These are phyloP conservation scores for Thymallus thymallus DNA, from an alignment of 2,113 vertebrate species.

Conservation along the genomic window DNA sequence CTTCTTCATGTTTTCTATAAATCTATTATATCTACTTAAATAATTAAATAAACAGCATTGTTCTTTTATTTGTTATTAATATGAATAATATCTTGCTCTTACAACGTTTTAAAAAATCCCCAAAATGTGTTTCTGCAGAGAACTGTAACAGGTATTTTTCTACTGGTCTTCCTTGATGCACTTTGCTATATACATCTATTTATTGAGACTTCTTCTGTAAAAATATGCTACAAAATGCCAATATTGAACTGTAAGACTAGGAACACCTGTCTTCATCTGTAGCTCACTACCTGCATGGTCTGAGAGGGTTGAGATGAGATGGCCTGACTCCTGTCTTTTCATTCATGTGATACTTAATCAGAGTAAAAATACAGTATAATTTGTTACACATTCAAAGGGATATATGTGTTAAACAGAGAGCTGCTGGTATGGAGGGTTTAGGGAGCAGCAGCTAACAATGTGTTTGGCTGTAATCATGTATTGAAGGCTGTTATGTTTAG, in stretches of 20 bases:
- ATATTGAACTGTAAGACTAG: slow-evolving; percentile 20
- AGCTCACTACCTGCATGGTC: too few relatives aligned
- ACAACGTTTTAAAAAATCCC: slow-evolving; percentile 54
- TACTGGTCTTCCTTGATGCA: slow-evolving; percentile 63
- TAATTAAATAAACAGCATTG: slow-evolving; percentile 52
- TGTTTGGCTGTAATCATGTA: too few relatives aligned
- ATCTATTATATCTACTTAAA: slow-evolving; percentile 52
- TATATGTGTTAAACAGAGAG: too few relatives aligned
- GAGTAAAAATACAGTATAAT: too few relatives aligned
- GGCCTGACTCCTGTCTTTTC: too few relatives aligned
- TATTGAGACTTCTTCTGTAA: slow-evolving; percentile 57
- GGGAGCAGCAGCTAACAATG: too few relatives aligned
- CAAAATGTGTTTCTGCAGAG: slow-evolving; percentile 49
- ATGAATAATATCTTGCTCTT: slow-evolving; percentile 54
- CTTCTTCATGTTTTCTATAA: slow-evolving; percentile 67
- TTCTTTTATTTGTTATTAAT: slow-evolving; percentile 58
- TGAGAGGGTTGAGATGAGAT: too few relatives aligned
- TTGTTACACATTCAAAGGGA: too few relatives aligned
- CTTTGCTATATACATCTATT: slow-evolving; percentile 67
- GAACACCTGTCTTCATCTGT: slow-evolving; percentile 1
- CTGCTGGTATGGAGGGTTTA: too few relatives aligned
- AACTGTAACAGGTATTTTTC: slow-evolving; percentile 63
- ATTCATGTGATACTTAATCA: too few relatives aligned
- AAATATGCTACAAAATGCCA: slow-evolving; percentile 44
- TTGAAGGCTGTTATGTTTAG: too few relatives aligned